Evolutionary conservation across 2,888 invertebrate species (phyloP).

Genomic region (Clostera curtula): DNA sequence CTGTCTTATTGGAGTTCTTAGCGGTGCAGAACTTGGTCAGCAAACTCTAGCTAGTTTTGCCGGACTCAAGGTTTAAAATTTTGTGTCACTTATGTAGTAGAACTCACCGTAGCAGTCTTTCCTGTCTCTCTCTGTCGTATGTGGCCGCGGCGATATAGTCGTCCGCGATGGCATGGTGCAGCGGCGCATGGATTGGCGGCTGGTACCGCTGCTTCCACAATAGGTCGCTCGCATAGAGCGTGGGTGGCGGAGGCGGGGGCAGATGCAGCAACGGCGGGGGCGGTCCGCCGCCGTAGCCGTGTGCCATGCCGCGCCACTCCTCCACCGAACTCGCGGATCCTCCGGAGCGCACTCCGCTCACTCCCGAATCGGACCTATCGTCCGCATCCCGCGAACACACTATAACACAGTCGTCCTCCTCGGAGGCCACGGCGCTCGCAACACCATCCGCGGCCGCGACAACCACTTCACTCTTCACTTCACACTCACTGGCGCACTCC

Average conservation of each 20-base stretch:
- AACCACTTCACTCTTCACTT: conserved; percentile 67
- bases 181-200: conserved; percentile 69
- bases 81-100: background rate
- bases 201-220: conserved; percentile 78
- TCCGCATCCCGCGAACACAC: conserved; percentile 76
- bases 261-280: conserved; percentile 68
- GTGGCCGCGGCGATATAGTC: conserved; percentile 70
- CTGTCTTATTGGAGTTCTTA: no score
- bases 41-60: no score
- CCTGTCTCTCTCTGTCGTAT: conserved; percentile 79
- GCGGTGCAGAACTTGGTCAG: no score
- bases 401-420: conserved; percentile 79
- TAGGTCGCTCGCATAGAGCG: conserved; percentile 72
- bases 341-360: conserved; percentile 83
- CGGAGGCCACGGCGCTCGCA: conserved; percentile 73
- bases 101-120: conserved; percentile 79
- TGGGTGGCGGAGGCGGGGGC: conserved; percentile 64
- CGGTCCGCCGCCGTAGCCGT: conserved; percentile 81
- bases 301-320: conserved; percentile 84
- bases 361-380: conserved; percentile 79
- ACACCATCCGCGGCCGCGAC: conserved; percentile 67
- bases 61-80: background rate
- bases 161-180: conserved; percentile 67
- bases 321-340: conserved; percentile 85
- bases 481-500: conserved; percentile 54